Conservation (phyloP, 2,113 vertebrate species). For the Tragelaphus scriptus region DNA sequence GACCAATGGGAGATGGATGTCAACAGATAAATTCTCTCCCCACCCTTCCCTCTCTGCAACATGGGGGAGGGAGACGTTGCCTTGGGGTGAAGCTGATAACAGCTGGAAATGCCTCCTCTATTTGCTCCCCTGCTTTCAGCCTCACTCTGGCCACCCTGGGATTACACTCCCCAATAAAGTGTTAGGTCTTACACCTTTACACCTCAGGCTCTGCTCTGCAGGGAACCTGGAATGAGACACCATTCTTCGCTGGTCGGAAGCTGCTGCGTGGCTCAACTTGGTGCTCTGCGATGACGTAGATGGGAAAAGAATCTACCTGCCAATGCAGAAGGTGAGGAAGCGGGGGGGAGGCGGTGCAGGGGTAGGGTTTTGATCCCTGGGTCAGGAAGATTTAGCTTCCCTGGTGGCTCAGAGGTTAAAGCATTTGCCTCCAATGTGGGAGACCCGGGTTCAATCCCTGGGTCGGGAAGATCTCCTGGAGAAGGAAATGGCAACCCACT, state of each 20-base stretch:
- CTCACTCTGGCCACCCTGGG: neutral
- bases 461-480: too few relatives aligned
- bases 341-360: rapidly evolving
- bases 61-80: rapidly evolving
- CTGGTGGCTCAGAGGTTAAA: too few relatives aligned
- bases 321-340: neutral
- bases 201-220: neutral
- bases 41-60: neutral
- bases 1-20: neutral
- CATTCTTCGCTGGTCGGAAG: neutral
- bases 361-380: neutral
- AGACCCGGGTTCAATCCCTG: too few relatives aligned
- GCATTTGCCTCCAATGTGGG: too few relatives aligned
- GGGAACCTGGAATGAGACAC: neutral
- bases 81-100: neutral
- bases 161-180: neutral
- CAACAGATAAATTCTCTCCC: neutral
- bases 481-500: too few relatives aligned
- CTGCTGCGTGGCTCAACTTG: neutral
- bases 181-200: neutral
- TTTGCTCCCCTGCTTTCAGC: neutral
- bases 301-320: neutral
- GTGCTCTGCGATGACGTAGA: neutral
- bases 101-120: neutral
- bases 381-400: neutral